Base-by-base conservation (phyloP, 2,113 vertebrate species). In the Larimichthys crocea region DNA sequence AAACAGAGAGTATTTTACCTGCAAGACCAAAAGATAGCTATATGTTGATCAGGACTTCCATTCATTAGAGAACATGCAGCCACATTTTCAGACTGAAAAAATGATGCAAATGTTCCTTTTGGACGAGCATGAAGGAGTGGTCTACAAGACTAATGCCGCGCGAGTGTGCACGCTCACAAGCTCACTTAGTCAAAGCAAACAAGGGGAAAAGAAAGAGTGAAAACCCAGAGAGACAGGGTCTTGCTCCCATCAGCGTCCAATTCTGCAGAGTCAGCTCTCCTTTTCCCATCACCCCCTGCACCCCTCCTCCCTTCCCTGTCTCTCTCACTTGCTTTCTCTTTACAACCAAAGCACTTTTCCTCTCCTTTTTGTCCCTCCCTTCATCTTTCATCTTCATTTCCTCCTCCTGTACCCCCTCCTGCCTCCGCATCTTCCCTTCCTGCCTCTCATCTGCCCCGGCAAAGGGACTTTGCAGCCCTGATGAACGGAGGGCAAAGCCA, bases 251-350 rank as follows among this genome's bases (percentile, higher is more conserved):
- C 86, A 88, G 88, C 74, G 59, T 85, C 71, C 57, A 65, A 24
- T 85, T 89, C 80, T 93, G 92, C 92, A 61, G 85, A 87, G 86
- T 94, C 91, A 93, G 93, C 93, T 53, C 74, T 89, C 24, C 79
- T 77, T 59, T 75, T 71, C 60, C 80, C 78, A 73, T 91, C 89
- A 80, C 63, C 31, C 3, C 65, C 42, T 40, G 35, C 66, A 46
- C 24, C 76, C 22, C 52, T 63, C 61, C 59, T 59, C 55, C 50
- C 50, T 5, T 59, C 72, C 35, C 12, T 65, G 46, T 71, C 60
- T 59, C 35, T 49, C 79, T 72, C 83, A 44, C 60, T 81, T 80
- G 74, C 67, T 64, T 77, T 79, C 80, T 86, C 88, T 81, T 82
- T 79, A 79, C 64, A 86, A 79, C 83, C 79, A 61, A 69, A 80